These are phyloP conservation scores for Shinisaurus crocodilurus DNA, from an alignment of 2,113 vertebrate genomes.

Conservation along the genomic window DNA sequence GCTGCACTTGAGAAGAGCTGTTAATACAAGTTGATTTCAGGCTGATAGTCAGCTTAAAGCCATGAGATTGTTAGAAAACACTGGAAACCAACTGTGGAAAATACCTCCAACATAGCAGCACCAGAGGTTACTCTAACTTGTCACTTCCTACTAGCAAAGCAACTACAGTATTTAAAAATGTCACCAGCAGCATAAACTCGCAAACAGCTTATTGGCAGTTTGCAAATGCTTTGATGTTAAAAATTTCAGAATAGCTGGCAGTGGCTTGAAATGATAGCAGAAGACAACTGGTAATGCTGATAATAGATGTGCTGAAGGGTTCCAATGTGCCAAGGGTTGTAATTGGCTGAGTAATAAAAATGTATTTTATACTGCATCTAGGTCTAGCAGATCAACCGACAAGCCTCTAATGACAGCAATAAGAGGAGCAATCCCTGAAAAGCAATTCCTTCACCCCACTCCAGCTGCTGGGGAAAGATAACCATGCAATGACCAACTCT, in stretches of 20 bases:
- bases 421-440: not conserved
- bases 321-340: not conserved
- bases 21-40: not conserved
- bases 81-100: not conserved
- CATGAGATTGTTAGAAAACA: not conserved
- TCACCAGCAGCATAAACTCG: not conserved
- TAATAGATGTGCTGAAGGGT: not conserved
- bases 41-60: not conserved
- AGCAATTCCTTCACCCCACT: not conserved
- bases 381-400: not conserved
- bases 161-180: not conserved
- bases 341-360: not conserved
- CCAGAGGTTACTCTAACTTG: not conserved
- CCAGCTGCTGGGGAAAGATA: not conserved
- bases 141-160: not conserved
- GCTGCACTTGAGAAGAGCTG: not conserved
- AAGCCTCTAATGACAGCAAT: not conserved
- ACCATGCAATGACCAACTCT: not conserved
- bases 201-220: not conserved
- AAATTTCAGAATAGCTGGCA: constrained; percentile 1
- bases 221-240: not conserved
- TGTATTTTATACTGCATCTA: not conserved
- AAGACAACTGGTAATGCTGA: not conserved
- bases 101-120: not conserved
- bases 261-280: not conserved